phyloP scores from a whole-genome alignment of 2,113 vertebrate genomes.

The Pygoscelis adeliae region DNA sequence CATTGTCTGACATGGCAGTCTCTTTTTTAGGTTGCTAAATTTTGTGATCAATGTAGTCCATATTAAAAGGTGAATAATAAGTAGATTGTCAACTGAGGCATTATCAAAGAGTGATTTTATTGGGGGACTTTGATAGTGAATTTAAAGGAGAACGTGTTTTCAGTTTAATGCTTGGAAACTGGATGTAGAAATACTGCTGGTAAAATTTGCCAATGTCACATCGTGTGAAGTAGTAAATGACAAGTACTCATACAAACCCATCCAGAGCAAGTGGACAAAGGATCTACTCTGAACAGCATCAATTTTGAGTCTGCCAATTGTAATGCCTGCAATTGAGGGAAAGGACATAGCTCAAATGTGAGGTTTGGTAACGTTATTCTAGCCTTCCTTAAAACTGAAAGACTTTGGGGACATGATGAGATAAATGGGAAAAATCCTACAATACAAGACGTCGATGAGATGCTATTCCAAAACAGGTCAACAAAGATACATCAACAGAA shows the following conservation, averaged over 20 bases:
- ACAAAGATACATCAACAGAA: not conserved
- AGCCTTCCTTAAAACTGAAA: not conserved
- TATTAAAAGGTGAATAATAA: not conserved
- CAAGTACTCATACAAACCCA: not conserved
- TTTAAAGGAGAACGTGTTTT: not conserved
- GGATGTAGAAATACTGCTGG: not conserved
- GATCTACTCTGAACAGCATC: not conserved
- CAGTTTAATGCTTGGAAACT: not conserved
- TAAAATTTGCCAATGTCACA: not conserved
- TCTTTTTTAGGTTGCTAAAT: not conserved
- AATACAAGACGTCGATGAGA: not conserved
- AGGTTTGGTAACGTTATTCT: not conserved
- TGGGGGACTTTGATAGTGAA: not conserved
- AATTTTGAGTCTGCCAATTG: not conserved
- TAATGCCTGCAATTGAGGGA: not conserved
- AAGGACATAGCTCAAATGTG: not conserved
- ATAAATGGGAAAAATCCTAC: not conserved
- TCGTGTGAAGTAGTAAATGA: not conserved
- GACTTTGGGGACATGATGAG: not conserved
- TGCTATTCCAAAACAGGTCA: not conserved
- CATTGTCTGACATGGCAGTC: not conserved
- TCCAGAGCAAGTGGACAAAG: not conserved
- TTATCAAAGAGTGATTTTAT: not conserved
- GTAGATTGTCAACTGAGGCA: not conserved
- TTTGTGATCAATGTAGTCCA: not conserved